Conservation (phyloP, 2,888 invertebrate species). For the Synanthedon myopaeformis region DNA sequence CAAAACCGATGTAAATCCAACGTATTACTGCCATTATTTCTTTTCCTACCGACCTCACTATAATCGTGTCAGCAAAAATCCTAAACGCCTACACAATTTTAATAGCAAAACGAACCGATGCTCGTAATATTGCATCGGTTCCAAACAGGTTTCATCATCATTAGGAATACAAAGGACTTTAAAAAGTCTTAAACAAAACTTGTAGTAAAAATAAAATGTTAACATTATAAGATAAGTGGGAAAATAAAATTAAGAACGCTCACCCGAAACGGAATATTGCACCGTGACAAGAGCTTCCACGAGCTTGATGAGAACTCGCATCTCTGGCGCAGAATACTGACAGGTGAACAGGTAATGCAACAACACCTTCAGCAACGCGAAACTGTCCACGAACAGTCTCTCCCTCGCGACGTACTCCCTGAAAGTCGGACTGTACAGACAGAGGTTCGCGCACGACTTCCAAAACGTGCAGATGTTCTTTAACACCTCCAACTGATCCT, state of each 20-base stretch:
- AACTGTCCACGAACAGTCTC: conserved; percentile 40
- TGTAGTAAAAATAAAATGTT: too few species aligned
- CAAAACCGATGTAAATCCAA: too few species aligned
- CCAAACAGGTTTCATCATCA: too few species aligned
- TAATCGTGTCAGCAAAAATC: too few species aligned
- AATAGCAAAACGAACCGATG: too few species aligned
- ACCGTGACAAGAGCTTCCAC: conserved; percentile 56
- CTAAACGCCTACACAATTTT: too few species aligned
- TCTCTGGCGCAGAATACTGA: conserved; percentile 23
- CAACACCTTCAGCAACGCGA: conserved; percentile 43
- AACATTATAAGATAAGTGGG: background rate
- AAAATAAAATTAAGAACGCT: conserved; percentile 12
- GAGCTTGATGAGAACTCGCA: conserved; percentile 39
- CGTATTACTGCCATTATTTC: too few species aligned
- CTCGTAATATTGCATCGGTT: too few species aligned
- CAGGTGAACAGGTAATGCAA: conserved; percentile 31
- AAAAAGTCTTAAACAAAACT: too few species aligned
- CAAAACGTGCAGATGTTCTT: conserved; percentile 60
- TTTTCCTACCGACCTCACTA: too few species aligned
- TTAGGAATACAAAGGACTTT: too few species aligned
- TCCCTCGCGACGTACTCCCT: conserved; percentile 49
- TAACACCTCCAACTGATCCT: conserved; percentile 40
- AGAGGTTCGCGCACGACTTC: conserved; percentile 61
- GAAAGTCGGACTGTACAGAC: conserved; percentile 69
- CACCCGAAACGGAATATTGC: conserved; percentile 54